Percentiles rank a stretch among this genome's conserved stretches.
phyloP scores from a whole-genome alignment of 2,888 invertebrate species.

The Trichopoda pennipes region DNA sequence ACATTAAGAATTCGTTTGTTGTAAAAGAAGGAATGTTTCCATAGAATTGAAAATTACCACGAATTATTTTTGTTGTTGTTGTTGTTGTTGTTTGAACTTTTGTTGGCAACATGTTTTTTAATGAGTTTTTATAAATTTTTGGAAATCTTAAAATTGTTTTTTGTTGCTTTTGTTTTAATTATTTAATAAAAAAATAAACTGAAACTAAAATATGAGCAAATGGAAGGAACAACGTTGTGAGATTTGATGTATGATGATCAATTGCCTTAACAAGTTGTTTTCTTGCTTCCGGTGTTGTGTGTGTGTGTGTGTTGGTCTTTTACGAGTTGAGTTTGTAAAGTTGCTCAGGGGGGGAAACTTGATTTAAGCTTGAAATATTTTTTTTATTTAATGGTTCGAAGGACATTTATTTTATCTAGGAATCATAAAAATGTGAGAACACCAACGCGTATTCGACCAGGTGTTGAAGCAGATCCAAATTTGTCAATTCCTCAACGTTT shows the following conservation, averaged over 20 bases:
- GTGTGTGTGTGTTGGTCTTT: not conserved
- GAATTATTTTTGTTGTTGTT: slow-evolving; percentile 26
- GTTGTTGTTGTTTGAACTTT: slow-evolving; percentile 13
- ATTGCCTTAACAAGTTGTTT: slow-evolving; percentile 61
- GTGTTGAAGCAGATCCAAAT: too few species aligned
- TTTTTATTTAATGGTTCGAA: too few species aligned
- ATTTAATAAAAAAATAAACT: slow-evolving; percentile 7
- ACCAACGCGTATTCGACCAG: too few species aligned
- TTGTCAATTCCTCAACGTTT: too few species aligned
- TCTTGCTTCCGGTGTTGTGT: slow-evolving; percentile 60
- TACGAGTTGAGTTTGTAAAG: not conserved
- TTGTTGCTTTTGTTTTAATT: not conserved
- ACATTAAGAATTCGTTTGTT: slow-evolving; percentile 30
- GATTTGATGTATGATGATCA: slow-evolving; percentile 47
- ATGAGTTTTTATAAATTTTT: slow-evolving; percentile 36
- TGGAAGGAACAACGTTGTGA: not conserved
- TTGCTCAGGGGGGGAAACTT: not conserved
- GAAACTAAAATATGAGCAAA: slow-evolving; percentile 5
- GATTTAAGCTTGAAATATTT: too few species aligned
- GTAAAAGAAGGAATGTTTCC: slow-evolving; percentile 50
- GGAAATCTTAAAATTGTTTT: slow-evolving; percentile 12
- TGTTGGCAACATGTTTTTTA: slow-evolving; percentile 46
- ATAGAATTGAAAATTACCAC: slow-evolving; percentile 59
- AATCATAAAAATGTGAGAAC: too few species aligned
- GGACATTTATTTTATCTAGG: too few species aligned